phyloP scores from a whole-genome alignment of 2,113 vertebrate species.

The Emydocephalus ijimae region DNA sequence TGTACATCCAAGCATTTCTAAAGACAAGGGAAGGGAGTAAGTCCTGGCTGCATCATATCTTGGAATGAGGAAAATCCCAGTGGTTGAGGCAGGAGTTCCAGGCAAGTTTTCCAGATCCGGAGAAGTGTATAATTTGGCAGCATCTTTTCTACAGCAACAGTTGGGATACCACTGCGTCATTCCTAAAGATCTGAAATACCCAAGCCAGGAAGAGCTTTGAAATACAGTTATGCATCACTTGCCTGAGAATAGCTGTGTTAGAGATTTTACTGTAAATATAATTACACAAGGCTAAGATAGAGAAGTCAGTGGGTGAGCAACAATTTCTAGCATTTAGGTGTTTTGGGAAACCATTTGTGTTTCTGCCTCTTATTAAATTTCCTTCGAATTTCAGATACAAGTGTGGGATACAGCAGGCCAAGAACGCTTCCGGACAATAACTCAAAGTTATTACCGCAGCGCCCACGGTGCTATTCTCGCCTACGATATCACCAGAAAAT shows the following conservation, averaged over 20 bases:
- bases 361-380: background rate
- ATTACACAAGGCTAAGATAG: background rate
- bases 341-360: background rate
- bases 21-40: background rate
- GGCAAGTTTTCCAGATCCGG: background rate
- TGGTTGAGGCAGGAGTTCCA: background rate
- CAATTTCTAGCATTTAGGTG: background rate
- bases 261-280: background rate
- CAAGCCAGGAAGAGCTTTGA: background rate
- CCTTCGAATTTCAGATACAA: slow-evolving; percentile 79
- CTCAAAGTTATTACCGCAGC: slow-evolving; percentile 96
- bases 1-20: background rate
- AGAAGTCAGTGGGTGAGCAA: background rate
- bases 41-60: background rate
- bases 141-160: background rate
- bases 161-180: background rate
- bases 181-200: background rate
- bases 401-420: slow-evolving; percentile 98
- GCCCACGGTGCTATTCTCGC: slow-evolving; percentile 93
- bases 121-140: background rate
- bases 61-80: background rate
- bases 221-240: background rate
- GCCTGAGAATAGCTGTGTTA: background rate
- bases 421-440: slow-evolving; percentile 97
- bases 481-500: slow-evolving; percentile 88